A percentile compares a stretch with the other conserved stretches of the same genome.
phyloP scores from a whole-genome alignment of 2,888 invertebrate genomes.

The Lasioglossum figueresi region DNA sequence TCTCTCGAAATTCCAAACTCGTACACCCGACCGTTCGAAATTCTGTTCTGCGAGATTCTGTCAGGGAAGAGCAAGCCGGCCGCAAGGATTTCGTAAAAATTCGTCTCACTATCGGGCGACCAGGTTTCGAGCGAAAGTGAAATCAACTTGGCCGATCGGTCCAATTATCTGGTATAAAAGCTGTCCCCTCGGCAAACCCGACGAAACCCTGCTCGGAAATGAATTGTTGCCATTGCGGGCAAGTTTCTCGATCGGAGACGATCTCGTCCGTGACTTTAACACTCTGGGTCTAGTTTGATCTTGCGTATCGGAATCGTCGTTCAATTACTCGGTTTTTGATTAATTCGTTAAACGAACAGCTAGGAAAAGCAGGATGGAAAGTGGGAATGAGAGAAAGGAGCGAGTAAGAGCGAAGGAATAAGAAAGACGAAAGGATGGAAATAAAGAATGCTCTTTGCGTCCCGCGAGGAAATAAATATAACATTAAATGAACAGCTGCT shows the following conservation, averaged over 20 bases:
- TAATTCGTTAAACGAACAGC: not conserved
- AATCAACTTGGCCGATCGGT: constrained; percentile 41
- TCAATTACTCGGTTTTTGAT: constrained; percentile 31
- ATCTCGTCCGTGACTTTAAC: constrained; percentile 25
- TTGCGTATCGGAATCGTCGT: not conserved
- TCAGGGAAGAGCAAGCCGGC: not conserved
- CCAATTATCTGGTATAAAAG: constrained; percentile 45
- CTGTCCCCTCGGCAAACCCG: not conserved
- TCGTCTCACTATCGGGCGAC: constrained; percentile 20
- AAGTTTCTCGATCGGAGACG: not conserved
- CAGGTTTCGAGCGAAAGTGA: constrained; percentile 47
- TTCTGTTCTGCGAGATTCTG: not conserved
- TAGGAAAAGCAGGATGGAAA: too few species aligned
- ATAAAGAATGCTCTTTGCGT: too few species aligned
- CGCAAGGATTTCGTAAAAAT: constrained; percentile 30
- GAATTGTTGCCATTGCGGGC: not conserved
- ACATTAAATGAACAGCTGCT: too few species aligned
- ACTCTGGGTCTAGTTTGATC: not conserved
- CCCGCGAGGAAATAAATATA: too few species aligned
- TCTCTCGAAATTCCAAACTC: not conserved
- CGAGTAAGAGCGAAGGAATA: too few species aligned
- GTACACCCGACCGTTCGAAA: not conserved
- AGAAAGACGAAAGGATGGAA: too few species aligned
- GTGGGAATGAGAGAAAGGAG: too few species aligned
- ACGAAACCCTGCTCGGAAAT: not conserved